Evolutionary conservation across 1,140 invertebrate species (phyloP), one percentile per base, ranked within the genome.

Genomic region (Hylaeus volcanicus): DNA sequence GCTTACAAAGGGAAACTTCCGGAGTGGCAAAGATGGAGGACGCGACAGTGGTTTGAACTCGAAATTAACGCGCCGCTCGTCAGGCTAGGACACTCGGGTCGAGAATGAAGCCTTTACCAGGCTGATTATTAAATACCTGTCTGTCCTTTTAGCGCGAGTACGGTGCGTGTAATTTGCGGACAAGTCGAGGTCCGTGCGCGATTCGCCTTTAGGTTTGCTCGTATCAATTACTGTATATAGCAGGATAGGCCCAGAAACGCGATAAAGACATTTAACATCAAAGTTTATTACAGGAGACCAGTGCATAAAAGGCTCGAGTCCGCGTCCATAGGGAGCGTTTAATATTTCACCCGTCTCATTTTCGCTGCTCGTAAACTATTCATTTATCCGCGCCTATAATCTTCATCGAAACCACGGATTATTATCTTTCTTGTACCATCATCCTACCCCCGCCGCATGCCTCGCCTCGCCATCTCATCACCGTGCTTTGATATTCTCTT

Each of bases 281-380:
- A 77, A 60, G 76, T 80, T 88, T 85, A 88, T 88, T 88, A 88
- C 82, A 85, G 79, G 76, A 63, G 85, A 84, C 69, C 83, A 51
- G 79, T 64, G 56, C 81, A 82, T 88, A 85, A 87, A 82, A 82
- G 77, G 82, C 75, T 60, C 74, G 48, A 74, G 56, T 51, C 60
- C 72, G 71, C 73, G 84, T 72, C 78, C 51, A 53, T 69, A 64
- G 60, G 70, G 68, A 76, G 72, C 72, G 83, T 71, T 87, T 88
- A 87, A 90, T 89, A 90, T 91, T 92, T 93, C 89, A 88, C 86
- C 87, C 88, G 84, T 89, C 87, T 90, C 89, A 90, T 92, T 93
- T 92, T 93, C 92, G 92, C 91, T 92, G 91, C 91, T 92, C 91
- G 92, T 92, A 93, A 93, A 93, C 92, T 92, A 93, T 92, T 92